A percentile compares a stretch with the other conserved stretches of the same genome.
phyloP scores from a whole-genome alignment of 2,113 vertebrate genomes.

The Seriola dumerili region DNA sequence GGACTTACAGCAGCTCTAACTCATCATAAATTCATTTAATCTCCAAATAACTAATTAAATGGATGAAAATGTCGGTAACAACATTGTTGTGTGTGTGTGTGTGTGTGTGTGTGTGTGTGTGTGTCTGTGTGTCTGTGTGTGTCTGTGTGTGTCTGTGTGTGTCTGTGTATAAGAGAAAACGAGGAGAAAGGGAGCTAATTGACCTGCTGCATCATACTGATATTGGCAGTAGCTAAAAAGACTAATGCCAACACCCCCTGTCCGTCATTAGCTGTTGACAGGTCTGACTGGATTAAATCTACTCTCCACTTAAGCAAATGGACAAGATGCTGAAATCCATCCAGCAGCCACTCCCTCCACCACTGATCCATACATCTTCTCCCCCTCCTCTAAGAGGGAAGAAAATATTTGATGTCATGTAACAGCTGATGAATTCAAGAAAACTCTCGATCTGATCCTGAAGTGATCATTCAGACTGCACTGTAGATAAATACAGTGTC shows the following conservation, averaged over 20 bases:
- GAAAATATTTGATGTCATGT: neutral
- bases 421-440: neutral
- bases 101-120: neutral
- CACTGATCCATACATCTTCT: neutral
- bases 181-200: neutral
- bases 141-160: neutral
- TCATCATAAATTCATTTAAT: too few species aligned
- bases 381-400: neutral
- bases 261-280: constrained; percentile 39
- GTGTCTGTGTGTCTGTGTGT: neutral
- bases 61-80: too few species aligned
- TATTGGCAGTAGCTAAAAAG: neutral
- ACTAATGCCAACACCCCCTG: constrained; percentile 33
- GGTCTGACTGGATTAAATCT: constrained; percentile 50
- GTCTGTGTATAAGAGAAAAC: neutral
- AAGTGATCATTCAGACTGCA: neutral
- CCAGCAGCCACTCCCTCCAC: constrained; percentile 33
- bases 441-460: neutral
- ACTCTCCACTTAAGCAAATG: constrained; percentile 56
- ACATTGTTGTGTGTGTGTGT: too few species aligned
- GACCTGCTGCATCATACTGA: neutral
- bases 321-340: constrained; percentile 30
- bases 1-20: too few species aligned
- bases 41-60: too few species aligned
- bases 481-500: too few species aligned